Base-by-base conservation (phyloP, 2,797 vertebrate genomes). In the Melanotaenia trifasciata region DNA sequence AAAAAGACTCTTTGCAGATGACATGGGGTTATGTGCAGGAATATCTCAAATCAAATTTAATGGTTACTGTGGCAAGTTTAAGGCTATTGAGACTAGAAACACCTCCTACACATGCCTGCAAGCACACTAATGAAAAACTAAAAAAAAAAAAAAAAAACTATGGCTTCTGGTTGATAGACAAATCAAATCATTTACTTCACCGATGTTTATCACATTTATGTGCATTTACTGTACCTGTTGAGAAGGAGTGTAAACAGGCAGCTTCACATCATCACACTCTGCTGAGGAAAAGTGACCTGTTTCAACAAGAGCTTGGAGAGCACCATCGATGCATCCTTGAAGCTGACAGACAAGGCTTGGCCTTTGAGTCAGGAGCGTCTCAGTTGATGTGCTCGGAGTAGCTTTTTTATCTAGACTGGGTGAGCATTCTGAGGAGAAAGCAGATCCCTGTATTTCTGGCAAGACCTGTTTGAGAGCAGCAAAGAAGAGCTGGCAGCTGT, bases 211-310 rank as follows among this genome's bases (percentile, higher is more conserved):
- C 3, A 5, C 33, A 62, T 0, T 0, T 38, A 1, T 54, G 12
- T 14, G 4, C 5, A n/a, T 38, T 30, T 5, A 77, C 85, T 3
- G 2, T 94, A 96, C 96, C 96, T 94, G 94, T 80, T 97, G 96
- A 28, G 95, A 92, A 0, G 94, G 87, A 0, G 96, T 96, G 85
- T 93, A 91, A 66, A 96, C 79, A 2, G 95, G 93, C 40, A 96
- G 66, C 51, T 81, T 90, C 70, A 97, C 93, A 18, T 91, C 93
- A 28, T 96, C 90, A 40, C 92, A 94, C 16, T 97, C 96, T 5
- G 87, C 90, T 45, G 79, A 75, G 53, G 92, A 94, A 64, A 97
- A 87, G 63, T 92, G 89, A 33, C 93, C 94, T 0, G 54, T 84
- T 43, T 83, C 79, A 18, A 82, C 40, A 7, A 95, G 91, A 71